phyloP scores from a whole-genome alignment of 2,888 invertebrate genomes.

The Zele albiditarsus region DNA sequence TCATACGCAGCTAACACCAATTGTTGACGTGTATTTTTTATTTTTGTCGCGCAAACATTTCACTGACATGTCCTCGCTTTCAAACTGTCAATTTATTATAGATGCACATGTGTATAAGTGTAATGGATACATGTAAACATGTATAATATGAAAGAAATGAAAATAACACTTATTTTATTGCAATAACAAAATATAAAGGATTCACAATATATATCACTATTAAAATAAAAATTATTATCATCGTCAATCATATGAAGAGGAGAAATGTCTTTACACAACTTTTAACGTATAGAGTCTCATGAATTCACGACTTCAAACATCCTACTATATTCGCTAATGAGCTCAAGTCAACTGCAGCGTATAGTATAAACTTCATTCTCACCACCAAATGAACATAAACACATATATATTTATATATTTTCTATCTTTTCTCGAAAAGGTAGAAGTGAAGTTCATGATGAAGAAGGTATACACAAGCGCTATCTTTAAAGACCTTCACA shows the following conservation, averaged over 20 bases:
- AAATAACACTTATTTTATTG: background rate
- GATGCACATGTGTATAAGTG: background rate
- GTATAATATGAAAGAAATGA: background rate
- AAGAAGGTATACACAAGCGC: background rate
- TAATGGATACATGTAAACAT: too few species aligned
- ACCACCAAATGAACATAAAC: background rate
- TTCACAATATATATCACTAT: background rate
- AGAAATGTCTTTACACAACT: background rate
- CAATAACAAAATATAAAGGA: background rate
- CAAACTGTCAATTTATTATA: background rate
- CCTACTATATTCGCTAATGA: conserved; percentile 6
- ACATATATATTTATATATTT: background rate
- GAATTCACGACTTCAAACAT: background rate
- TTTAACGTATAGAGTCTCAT: background rate
- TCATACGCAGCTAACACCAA: background rate
- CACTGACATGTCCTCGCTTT: background rate
- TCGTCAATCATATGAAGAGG: background rate
- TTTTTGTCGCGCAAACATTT: background rate
- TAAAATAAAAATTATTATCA: background rate
- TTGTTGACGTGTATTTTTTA: background rate
- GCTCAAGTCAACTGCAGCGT: conserved; percentile 11
- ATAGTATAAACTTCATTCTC: conserved; percentile 5
- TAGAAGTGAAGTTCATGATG: conserved; percentile 11
- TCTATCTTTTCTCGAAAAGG: background rate
- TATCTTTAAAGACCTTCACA: background rate